Percentiles rank a stretch among this genome's conserved stretches.
phyloP scores from a whole-genome alignment of 2,797 vertebrate species.

The Myiotriccus ornatus region DNA sequence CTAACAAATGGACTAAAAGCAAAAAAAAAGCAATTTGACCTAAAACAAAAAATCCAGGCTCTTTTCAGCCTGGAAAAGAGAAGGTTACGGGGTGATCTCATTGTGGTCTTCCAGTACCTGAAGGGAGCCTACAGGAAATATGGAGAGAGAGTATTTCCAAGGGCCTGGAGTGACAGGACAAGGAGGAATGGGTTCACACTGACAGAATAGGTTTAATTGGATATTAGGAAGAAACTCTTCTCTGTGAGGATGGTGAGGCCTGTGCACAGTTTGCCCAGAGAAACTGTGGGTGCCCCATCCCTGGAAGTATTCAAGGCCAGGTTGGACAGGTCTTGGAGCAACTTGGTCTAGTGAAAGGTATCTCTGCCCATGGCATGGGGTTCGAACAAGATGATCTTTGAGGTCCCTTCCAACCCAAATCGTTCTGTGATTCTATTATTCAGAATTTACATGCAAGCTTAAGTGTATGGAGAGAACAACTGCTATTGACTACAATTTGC shows the following conservation, averaged over 20 bases:
- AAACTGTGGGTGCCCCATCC: background rate
- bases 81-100: background rate
- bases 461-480: background rate
- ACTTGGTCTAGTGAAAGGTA: background rate
- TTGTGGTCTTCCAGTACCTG: background rate
- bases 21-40: background rate
- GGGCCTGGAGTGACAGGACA: background rate
- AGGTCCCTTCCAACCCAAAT: background rate
- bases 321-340: rapidly evolving
- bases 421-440: background rate
- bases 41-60: background rate
- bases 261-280: background rate
- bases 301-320: background rate
- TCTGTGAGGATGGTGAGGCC: background rate
- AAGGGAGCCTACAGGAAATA: background rate
- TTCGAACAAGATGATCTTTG: background rate
- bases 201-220: background rate
- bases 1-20: background rate
- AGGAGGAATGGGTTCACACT: background rate
- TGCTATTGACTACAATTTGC: background rate
- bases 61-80: background rate
- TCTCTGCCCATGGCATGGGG: background rate
- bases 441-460: background rate
- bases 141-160: background rate
- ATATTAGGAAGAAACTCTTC: background rate